These are phyloP conservation scores for Oegoconia quadripuncta DNA, from an alignment of 2,888 invertebrate genomes.

Conservation along the genomic window DNA sequence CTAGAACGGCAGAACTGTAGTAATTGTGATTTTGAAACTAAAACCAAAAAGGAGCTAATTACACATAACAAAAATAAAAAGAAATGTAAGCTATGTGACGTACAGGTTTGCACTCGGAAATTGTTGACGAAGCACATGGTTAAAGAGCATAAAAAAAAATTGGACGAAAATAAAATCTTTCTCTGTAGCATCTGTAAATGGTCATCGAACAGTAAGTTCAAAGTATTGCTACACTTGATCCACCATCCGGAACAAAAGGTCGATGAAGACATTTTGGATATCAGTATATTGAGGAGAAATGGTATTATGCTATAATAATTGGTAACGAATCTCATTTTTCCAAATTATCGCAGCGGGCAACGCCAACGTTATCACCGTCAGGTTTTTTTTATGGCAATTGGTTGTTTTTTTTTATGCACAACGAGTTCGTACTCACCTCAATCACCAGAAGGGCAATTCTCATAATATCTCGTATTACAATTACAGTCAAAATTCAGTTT, in stretches of 20 bases:
- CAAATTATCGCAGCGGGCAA: too few species aligned
- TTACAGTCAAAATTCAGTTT: too few species aligned
- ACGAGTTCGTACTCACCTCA: too few species aligned
- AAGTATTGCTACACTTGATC: conserved; percentile 56
- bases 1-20: background rate
- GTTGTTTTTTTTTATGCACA: too few species aligned
- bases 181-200: conserved; percentile 45
- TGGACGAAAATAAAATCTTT: conserved; percentile 26
- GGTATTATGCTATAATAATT: conserved; percentile 21
- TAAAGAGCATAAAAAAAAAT: conserved; percentile 15
- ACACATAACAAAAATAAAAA: conserved; percentile 11
- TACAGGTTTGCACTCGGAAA: conserved; percentile 18
- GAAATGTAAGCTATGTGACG: conserved; percentile 28
- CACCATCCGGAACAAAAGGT: conserved; percentile 57
- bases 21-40: conserved; percentile 1
- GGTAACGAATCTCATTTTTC: conserved; percentile 1
- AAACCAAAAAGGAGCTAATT: conserved; percentile 8
- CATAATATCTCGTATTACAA: too few species aligned
- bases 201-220: conserved; percentile 33
- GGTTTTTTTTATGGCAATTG: too few species aligned
- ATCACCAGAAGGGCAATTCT: too few species aligned
- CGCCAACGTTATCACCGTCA: background rate
- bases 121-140: conserved; percentile 23
- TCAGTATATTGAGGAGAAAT: conserved; percentile 29
- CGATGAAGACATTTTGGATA: conserved; percentile 38